Evolutionary conservation across 53 echinoderm and acorn worm genomes (phyloP), one percentile per base, ranked within the genome.

Genomic region (Zoroaster sp.): DNA sequence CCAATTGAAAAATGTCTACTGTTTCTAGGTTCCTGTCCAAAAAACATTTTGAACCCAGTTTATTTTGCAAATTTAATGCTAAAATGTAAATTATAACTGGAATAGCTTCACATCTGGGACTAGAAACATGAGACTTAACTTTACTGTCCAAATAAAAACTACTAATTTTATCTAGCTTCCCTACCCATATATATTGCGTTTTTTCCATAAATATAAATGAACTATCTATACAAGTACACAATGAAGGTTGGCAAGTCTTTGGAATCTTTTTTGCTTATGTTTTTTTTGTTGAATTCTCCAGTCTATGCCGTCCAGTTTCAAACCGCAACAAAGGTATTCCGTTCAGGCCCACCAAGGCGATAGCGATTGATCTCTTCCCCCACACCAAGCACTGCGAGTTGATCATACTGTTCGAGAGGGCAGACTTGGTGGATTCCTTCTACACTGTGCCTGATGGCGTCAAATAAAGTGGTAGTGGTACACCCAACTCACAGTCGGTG

Each of bases 341-440:
- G 2, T 96, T 96, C 87, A 79, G 81, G 40, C 88, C 91, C 5
- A 83, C 80, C 72, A 94, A 89, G 67, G 93, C 92, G 0, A 88
- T 96, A 21, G 94, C 94, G 2, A 88, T 96, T 14, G 96, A 96
- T 52, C 92, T 96, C 37, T 96, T 96, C 69, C 96, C 94, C 3
- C 94, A 96, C 67, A 90, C 96, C 36, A 92, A 87, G 53, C 96
- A 94, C 47, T 96, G 96, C 45, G 96, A 96, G 65, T 88, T 96
- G 21, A 66, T 96, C 43, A 72, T 96, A 2, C 70, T 96, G 33
- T 96, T 96, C 67, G 93, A 96, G 79, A 54, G 96, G 63, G 80
- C 80, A 35, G 81, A 81, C 68, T 32, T 20, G 12, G 81, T 66
- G 21, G 81, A 81, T 44, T 32, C 66, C 33, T 81, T 25, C 81